These are phyloP conservation scores for Trididemnum clinides DNA, from an alignment of 23 tunicate genomes.

Conservation along the genomic window DNA sequence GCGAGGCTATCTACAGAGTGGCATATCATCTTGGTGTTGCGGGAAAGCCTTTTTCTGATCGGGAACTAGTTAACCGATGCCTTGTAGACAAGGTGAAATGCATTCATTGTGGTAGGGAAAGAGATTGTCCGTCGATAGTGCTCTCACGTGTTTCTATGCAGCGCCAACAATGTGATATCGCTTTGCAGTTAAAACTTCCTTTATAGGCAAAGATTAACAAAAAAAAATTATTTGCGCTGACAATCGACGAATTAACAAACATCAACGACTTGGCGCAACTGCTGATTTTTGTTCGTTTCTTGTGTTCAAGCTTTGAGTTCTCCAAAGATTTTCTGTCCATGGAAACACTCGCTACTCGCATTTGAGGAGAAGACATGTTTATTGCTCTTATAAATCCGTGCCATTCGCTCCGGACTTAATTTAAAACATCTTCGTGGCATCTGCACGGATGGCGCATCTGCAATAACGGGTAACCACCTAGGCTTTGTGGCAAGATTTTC, in stretches of 20 bases:
- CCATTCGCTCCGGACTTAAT: slow-evolving; percentile 33
- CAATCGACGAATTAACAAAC: slow-evolving; percentile 34
- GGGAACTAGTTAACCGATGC: slow-evolving; percentile 39
- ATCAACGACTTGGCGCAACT: slow-evolving; percentile 48
- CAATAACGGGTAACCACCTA: slow-evolving; percentile 44
- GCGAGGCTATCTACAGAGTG: slow-evolving; percentile 42
- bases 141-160: slow-evolving; percentile 38
- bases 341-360: slow-evolving; percentile 29
- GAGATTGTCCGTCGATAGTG: slow-evolving; percentile 15
- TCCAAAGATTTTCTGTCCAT: slow-evolving; percentile 36
- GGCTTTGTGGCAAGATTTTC: slow-evolving; percentile 62
- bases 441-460: slow-evolving; percentile 48
- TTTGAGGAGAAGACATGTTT: slow-evolving; percentile 39
- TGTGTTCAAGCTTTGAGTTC: slow-evolving; percentile 17
- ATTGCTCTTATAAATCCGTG: slow-evolving; percentile 27
- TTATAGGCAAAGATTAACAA: slow-evolving; percentile 28
- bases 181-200: slow-evolving; percentile 13
- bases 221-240: slow-evolving; percentile 38
- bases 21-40: slow-evolving; percentile 62
- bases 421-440: slow-evolving; percentile 32
- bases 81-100: slow-evolving; percentile 35
- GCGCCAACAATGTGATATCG: slow-evolving; percentile 23
- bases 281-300: slow-evolving; percentile 19
- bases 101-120: slow-evolving; percentile 49
- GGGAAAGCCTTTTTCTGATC: too few species aligned